Base-by-base conservation (phyloP, 2,888 invertebrate genomes). In the Eupithecia vulgata region DNA sequence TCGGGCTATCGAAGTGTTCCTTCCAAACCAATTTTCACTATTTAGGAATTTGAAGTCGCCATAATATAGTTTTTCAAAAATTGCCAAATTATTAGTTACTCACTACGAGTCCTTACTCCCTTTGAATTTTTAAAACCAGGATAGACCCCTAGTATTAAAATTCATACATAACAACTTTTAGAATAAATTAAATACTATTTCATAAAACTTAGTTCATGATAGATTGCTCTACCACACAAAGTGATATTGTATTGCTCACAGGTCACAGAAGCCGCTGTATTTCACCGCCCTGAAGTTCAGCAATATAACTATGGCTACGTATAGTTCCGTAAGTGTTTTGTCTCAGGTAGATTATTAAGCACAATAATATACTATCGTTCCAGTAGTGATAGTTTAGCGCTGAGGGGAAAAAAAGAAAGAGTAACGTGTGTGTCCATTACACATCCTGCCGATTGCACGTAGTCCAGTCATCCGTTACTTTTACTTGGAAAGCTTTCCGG, bases 271-370 rank as follows among this genome's bases (percentile, higher is more conserved):
- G 79, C 91, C 92, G 21, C 83, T 92, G 67, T 91, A 88, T 80
- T 92, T 91, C 78, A 92, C 92, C 15, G 90, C 93, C 0, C 80
- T 90, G 68, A 92, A 92, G 81, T 92, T 92, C 77, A 83, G 87
- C 25, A 79, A 87, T 17, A 91, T 92, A 61, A 91, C 92, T 57
- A 87, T 92, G 85, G 83, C 81, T 68, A 91, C 92, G 2, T 93
- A 89, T 70, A 90, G 87, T 75, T 91, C 91, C 74, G 91, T 92
- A 81, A 87, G 88, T 82, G 40, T 74, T 65, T 67, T 66, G 21
- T 34, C 15, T 42, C 64, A 57, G 57, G 25, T n/a, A 42, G 30
- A 66, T 34, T 57, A 57, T 13, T 57, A 57, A 25, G 13, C 57
- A 57, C 57, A 57, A 13, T 57, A 25, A 0, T 8, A 5, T 25